Evolutionary conservation across 2,797 vertebrate genomes (phyloP).

Genomic region (Pseudomugil gertrudae): DNA sequence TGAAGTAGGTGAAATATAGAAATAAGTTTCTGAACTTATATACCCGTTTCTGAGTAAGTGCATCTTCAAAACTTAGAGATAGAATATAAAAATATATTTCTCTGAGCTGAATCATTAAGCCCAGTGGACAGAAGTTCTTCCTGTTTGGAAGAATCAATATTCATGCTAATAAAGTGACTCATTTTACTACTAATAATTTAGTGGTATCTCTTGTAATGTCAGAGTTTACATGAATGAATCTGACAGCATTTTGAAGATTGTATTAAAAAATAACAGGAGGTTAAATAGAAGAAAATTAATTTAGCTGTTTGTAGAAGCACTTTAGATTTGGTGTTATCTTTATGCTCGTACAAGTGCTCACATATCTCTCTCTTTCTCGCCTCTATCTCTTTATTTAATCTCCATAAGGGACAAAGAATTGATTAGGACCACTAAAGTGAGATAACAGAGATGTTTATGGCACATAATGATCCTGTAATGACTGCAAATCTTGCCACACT

Average conservation of each 20-base stretch:
- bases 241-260: neutral
- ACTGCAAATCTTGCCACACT: constrained; percentile 64
- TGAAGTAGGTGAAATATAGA: neutral
- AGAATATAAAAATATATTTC: neutral
- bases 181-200: neutral
- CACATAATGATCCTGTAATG: constrained; percentile 75
- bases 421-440: constrained; percentile 52
- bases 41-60: neutral
- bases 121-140: neutral
- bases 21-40: neutral
- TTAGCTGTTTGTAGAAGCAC: constrained; percentile 1
- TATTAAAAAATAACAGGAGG: neutral
- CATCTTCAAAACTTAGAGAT: neutral
- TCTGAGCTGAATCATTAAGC: too few species aligned
- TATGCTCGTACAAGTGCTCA: constrained; percentile 21
- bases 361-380: constrained; percentile 41
- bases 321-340: constrained; percentile 21
- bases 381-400: constrained; percentile 65
- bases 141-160: neutral
- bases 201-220: neutral
- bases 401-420: constrained; percentile 59
- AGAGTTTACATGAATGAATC: neutral
- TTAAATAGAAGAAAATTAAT: neutral
- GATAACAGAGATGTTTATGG: constrained; percentile 73
- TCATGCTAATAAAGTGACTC: neutral